A percentile compares a stretch with the other conserved stretches of the same genome.
These are phyloP conservation scores for Nipponia nippon DNA, from an alignment of 2,113 vertebrate species.

Conservation along the genomic window DNA sequence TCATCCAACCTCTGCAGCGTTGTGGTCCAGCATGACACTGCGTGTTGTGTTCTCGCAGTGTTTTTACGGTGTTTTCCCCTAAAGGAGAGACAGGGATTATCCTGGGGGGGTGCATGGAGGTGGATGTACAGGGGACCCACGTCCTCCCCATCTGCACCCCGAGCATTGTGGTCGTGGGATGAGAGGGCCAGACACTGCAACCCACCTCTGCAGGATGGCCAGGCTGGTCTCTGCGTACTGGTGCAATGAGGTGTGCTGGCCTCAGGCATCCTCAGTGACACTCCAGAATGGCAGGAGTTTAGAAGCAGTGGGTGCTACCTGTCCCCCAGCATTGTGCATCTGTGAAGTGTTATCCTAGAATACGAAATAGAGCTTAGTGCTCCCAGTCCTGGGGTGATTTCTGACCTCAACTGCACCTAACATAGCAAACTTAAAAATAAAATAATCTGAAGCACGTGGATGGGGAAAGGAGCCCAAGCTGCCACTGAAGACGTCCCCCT, in stretches of 20 bases:
- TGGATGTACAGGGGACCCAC: background rate
- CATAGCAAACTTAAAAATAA: background rate
- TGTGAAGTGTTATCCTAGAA: background rate
- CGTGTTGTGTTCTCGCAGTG: rapidly evolving
- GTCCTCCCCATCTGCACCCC: background rate
- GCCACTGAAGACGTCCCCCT: background rate
- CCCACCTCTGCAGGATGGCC: background rate
- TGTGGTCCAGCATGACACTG: background rate
- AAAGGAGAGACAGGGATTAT: background rate
- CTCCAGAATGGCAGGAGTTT: background rate
- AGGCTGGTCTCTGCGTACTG: background rate
- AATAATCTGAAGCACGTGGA: background rate
- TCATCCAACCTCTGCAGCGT: background rate
- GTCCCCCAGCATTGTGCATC: background rate
- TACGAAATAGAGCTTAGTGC: background rate
- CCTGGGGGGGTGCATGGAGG: background rate
- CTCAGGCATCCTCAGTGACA: background rate
- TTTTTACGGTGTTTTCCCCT: background rate
- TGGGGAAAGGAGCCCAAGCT: background rate
- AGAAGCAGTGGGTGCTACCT: background rate
- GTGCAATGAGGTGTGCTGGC: background rate
- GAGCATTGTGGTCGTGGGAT: background rate
- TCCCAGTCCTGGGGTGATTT: background rate
- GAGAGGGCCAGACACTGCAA: background rate
- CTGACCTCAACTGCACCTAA: background rate